Conservation (phyloP, 2,113 vertebrate species). For the Fukomys damarensis region DNA sequence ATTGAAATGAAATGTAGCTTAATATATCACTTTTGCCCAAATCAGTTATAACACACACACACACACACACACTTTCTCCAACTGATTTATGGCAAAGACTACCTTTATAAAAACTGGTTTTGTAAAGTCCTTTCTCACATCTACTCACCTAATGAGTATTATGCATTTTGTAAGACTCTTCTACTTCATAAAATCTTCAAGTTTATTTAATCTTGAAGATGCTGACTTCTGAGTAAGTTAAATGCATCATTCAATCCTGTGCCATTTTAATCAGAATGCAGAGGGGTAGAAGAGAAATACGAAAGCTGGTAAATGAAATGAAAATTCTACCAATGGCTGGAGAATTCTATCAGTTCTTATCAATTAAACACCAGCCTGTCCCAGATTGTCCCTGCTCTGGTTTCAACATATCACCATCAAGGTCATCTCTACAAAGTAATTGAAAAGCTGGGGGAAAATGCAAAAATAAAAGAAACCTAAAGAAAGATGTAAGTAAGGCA, state of each 20-base stretch:
- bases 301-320: neutral
- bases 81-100: neutral
- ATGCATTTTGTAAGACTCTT: neutral
- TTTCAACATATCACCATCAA: neutral
- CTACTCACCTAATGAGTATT: neutral
- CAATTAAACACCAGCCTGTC: neutral
- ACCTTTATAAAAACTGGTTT: neutral
- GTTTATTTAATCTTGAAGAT: slow-evolving; percentile 41
- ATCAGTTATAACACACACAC: neutral
- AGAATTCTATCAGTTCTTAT: too few species aligned
- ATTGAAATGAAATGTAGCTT: neutral
- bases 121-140: neutral
- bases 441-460: neutral
- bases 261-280: neutral
- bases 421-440: slow-evolving; percentile 1
- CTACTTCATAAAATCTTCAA: neutral
- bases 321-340: neutral
- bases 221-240: neutral
- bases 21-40: neutral
- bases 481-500: neutral
- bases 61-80: neutral
- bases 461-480: neutral
- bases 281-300: neutral
- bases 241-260: neutral
- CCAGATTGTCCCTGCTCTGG: neutral